phyloP scores from a whole-genome alignment of 2,888 invertebrate genomes.

The Augiades crinisus region DNA sequence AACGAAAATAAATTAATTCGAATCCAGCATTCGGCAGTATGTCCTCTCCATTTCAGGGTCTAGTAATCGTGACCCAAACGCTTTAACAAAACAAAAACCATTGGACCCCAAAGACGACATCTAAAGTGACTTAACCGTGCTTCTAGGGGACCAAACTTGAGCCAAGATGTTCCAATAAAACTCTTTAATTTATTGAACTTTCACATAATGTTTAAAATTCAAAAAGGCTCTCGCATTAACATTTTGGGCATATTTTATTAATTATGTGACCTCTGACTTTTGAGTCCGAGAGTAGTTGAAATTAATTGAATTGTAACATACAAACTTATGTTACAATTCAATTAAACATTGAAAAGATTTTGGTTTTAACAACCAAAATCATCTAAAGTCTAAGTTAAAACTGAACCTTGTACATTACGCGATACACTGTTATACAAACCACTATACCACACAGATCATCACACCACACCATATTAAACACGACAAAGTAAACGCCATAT shows the following conservation, averaged over 20 bases:
- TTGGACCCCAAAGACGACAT: conserved; percentile 27
- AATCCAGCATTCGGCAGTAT: background rate
- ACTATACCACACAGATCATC: too few relatives aligned
- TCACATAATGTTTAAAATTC: conserved; percentile 12
- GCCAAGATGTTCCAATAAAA: conserved; percentile 23
- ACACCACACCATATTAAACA: too few relatives aligned
- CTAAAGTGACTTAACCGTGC: conserved; percentile 30
- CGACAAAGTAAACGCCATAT: too few relatives aligned
- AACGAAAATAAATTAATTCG: too few relatives aligned
- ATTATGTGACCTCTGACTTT: conserved; percentile 10
- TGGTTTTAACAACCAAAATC: too few relatives aligned
- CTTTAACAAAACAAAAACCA: conserved; percentile 27
- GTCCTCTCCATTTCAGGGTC: conserved; percentile 1
- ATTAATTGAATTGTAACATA: conserved; percentile 16
- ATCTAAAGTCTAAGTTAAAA: too few relatives aligned
- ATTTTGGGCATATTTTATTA: conserved; percentile 20
- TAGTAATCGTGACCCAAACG: background rate
- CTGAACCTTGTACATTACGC: too few relatives aligned
- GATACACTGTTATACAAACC: too few relatives aligned
- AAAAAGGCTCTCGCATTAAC: conserved; percentile 15
- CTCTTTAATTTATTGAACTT: conserved; percentile 25
- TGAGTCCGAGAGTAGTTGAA: background rate
- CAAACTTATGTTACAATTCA: too few relatives aligned
- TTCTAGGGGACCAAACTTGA: conserved; percentile 23
- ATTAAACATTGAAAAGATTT: too few relatives aligned